Evolutionary conservation across 2,113 vertebrate species (phyloP).

Genomic region (Mobula hypostoma): DNA sequence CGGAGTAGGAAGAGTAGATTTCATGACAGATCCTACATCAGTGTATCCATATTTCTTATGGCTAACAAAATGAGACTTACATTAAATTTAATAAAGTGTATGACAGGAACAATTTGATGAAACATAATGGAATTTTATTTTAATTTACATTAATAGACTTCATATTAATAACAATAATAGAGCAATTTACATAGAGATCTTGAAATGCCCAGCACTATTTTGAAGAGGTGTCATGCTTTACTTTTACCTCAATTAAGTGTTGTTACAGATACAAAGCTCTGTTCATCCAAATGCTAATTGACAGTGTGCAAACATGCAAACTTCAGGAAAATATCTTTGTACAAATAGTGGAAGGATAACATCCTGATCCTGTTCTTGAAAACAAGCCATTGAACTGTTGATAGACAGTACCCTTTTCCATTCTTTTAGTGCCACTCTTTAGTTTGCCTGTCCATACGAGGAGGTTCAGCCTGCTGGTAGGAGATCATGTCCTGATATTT

Average conservation of each 20-base stretch:
- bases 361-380: neutral
- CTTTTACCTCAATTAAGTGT: neutral
- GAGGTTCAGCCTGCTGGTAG: no score
- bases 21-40: no score
- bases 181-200: neutral
- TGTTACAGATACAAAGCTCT: neutral
- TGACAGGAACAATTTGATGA: neutral
- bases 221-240: neutral
- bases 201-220: neutral
- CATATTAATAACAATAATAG: neutral
- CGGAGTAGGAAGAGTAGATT: no score
- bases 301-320: neutral
- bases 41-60: neutral
- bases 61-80: neutral
- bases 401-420: no score
- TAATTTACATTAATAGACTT: constrained; percentile 20
- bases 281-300: neutral
- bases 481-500: no score
- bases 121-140: constrained; percentile 17
- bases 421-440: no score
- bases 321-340: neutral
- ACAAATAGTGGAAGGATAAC: neutral
- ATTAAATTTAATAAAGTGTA: neutral
- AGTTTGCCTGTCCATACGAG: no score
- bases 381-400: no score